These are phyloP conservation scores for Rhinogobius similis DNA, from an alignment of 2,113 vertebrate species.

Conservation along the genomic window DNA sequence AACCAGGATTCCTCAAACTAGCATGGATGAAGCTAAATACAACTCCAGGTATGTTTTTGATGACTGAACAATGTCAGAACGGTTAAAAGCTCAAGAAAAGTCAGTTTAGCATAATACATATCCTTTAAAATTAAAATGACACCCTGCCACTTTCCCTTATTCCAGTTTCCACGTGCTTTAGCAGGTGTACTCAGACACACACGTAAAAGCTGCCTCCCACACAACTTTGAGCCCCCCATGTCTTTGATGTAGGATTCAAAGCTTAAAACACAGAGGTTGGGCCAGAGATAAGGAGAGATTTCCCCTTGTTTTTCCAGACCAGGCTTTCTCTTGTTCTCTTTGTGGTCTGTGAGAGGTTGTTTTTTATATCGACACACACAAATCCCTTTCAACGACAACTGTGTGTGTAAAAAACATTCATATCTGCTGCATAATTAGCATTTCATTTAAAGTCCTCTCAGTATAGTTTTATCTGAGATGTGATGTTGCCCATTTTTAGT, in stretches of 20 bases:
- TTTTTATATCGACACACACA: constrained; percentile 16
- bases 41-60: no score
- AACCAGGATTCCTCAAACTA: no score
- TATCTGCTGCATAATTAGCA: background rate
- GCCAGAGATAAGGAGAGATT: constrained; percentile 58
- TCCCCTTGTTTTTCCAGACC: constrained; percentile 39
- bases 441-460: constrained; percentile 11
- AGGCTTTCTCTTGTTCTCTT: constrained; percentile 41
- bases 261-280: constrained; percentile 60
- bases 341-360: constrained; percentile 34
- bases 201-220: constrained; percentile 67
- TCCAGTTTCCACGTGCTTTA: constrained; percentile 48
- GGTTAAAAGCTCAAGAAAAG: no score
- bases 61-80: no score
- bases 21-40: no score
- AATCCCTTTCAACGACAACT: constrained; percentile 31
- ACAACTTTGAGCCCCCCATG: constrained; percentile 49
- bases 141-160: constrained; percentile 25
- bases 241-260: constrained; percentile 73
- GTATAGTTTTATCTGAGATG: background rate
- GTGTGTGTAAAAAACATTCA: constrained; percentile 22
- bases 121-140: no score
- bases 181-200: constrained; percentile 59
- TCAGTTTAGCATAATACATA: no score
- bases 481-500: background rate